Evolutionary conservation across 30 jellyfish, hydroid and myxozoan genomes (phyloP), one percentile per base, ranked within the genome.

Genomic region (Morbakka virulenta): DNA sequence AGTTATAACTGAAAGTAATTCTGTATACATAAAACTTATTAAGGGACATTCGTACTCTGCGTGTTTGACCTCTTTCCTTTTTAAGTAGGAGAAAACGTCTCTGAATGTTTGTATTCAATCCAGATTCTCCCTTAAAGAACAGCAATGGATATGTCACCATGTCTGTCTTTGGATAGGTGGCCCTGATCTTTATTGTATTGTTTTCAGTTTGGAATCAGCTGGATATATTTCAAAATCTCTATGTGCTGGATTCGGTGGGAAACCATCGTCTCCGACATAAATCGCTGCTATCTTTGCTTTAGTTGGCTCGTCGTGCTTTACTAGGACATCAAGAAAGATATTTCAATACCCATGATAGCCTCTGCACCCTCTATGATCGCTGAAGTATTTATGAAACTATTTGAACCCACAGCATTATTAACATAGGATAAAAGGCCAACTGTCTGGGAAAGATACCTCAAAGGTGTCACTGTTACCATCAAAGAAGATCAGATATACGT

Each of bases 171-270:
- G 57, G 87, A 6, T 72, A 49, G 50, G 29, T 49, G 76, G 83
- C 36, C 2, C 33, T 9, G 3, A 32, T 67, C 17, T 28, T 3
- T 23, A 72, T 80, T 29, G 35, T 35, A 28, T 41, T 21, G 67
- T 35, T 35, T 25, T 35, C 30, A n/a, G 61, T n/a, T n/a, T n/a
- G n/a, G n/a, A n/a, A n/a, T n/a, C 52, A 27, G 85, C 51, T 26
- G 95, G 95, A 65, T 83, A 77, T 9, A 83, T 74, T 20, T 33
- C 94, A 53, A 77, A 63, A n/a, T 83, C 95, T 88, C 95, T 69
- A 35, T 52, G 26, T 9, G 52, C 74, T 33, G 87, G 87, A 29
- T 35, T 27, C 4, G 84, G 84, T 14, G 94, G 94, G 2, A 74
- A 94, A 53, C 94, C 94, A 76, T 83, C 89, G 9, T 76, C 80